Conservation (phyloP, 2,113 vertebrate species). For the Mobula birostris region DNA sequence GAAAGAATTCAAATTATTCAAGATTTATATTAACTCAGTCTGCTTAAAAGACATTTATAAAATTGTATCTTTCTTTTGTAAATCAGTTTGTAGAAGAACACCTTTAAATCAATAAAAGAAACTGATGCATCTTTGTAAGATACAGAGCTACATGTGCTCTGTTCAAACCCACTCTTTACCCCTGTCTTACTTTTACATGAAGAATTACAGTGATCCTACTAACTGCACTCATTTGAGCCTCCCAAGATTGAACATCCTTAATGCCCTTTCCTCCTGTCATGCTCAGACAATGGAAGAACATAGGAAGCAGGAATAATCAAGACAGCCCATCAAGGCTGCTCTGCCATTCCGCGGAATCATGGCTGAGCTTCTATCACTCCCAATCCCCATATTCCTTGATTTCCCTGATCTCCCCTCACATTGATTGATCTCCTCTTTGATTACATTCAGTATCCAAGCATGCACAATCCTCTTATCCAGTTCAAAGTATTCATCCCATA, state of each 20-base stretch:
- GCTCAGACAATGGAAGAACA: no score
- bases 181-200: neutral
- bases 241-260: neutral
- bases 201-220: neutral
- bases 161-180: neutral
- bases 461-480: no score
- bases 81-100: neutral
- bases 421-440: no score
- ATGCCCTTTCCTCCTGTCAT: neutral
- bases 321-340: no score
- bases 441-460: no score
- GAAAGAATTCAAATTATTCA: neutral
- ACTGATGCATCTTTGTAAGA: neutral
- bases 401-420: no score
- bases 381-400: no score
- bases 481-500: no score
- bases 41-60: neutral
- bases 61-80: neutral
- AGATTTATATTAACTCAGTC: neutral
- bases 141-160: neutral
- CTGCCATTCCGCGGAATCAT: no score
- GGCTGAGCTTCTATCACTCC: no score
- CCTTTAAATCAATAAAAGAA: neutral
- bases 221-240: neutral
- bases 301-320: no score